A percentile compares a stretch with the other conserved stretches of the same genome.
phyloP scores from a whole-genome alignment of 1,140 invertebrate genomes.

The Arion vulgaris region DNA sequence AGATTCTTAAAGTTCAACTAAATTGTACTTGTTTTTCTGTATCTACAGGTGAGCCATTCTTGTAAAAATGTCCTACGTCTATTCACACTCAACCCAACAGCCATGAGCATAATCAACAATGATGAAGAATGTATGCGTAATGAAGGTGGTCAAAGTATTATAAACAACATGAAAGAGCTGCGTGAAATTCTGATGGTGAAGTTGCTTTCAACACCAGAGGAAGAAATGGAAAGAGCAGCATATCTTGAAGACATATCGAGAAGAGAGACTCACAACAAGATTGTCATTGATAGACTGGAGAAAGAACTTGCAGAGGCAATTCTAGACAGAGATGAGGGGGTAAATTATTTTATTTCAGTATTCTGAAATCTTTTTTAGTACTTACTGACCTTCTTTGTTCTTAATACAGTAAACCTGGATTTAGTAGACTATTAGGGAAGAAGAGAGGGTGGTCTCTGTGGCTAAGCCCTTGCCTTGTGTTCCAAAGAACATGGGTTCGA shows the following conservation, averaged over 20 bases:
- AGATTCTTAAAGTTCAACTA: too few relatives aligned
- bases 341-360: constrained; percentile 33
- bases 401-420: too few relatives aligned
- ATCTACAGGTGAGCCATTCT: constrained; percentile 63
- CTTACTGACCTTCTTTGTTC: too few relatives aligned
- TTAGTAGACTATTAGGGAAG: too few relatives aligned
- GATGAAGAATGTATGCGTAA: constrained; percentile 25
- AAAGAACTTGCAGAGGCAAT: constrained; percentile 64
- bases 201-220: constrained; percentile 69
- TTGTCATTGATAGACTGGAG: constrained; percentile 68
- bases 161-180: constrained; percentile 63
- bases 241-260: constrained; percentile 67
- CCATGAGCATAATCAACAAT: constrained; percentile 55
- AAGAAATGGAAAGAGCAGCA: constrained; percentile 67
- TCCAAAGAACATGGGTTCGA: too few relatives aligned
- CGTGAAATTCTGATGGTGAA: constrained; percentile 66
- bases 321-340: constrained; percentile 70
- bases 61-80: constrained; percentile 68
- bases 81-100: constrained; percentile 63
- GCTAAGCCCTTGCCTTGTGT: too few relatives aligned
- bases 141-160: constrained; percentile 40
- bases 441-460: too few relatives aligned
- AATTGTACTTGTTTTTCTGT: constrained; percentile 2
- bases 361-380: neutral
- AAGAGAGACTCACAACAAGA: constrained; percentile 65